phyloP scores from a whole-genome alignment of 2,797 vertebrate species.

The Enoplosus armatus region DNA sequence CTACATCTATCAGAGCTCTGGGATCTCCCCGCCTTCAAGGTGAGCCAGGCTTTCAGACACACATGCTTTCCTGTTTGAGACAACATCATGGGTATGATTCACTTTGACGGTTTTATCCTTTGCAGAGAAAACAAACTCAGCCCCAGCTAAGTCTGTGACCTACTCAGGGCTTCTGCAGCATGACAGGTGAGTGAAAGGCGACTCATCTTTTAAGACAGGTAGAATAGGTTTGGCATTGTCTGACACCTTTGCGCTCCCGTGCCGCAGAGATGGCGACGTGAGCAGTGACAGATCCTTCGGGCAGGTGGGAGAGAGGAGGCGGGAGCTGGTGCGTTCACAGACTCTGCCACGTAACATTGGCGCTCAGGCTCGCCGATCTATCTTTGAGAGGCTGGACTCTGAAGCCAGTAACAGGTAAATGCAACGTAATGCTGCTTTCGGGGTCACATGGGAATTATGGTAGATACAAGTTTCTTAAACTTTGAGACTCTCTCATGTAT shows the following conservation, averaged over 20 bases:
- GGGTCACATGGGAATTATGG: not conserved
- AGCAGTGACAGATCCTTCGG: slow-evolving; percentile 56
- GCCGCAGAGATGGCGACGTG: slow-evolving; percentile 67
- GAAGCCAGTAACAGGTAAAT: slow-evolving; percentile 88
- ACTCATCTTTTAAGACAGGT: not conserved
- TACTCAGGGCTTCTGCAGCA: slow-evolving; percentile 77
- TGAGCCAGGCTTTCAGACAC: slow-evolving; percentile 56
- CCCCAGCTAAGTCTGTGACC: slow-evolving; percentile 81
- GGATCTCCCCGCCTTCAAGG: slow-evolving; percentile 83
- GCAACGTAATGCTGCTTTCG: accelerated
- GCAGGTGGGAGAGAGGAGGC: slow-evolving; percentile 86
- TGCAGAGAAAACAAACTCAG: slow-evolving; percentile 84
- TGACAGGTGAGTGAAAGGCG: slow-evolving; percentile 72
- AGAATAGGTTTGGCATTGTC: not conserved
- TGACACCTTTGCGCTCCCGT: slow-evolving; percentile 4
- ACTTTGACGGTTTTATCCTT: slow-evolving; percentile 27
- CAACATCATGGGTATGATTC: not conserved
- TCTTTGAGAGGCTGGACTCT: slow-evolving; percentile 92
- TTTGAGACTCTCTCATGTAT: not conserved
- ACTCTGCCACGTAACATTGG: slow-evolving; percentile 92
- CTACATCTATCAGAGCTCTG: slow-evolving; percentile 78
- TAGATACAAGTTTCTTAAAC: not conserved
- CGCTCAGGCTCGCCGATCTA: slow-evolving; percentile 89
- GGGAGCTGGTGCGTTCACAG: slow-evolving; percentile 95
- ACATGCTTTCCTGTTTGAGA: not conserved